Conservation (phyloP, 1,140 invertebrate genomes). For the Berghia stephanieae region DNA sequence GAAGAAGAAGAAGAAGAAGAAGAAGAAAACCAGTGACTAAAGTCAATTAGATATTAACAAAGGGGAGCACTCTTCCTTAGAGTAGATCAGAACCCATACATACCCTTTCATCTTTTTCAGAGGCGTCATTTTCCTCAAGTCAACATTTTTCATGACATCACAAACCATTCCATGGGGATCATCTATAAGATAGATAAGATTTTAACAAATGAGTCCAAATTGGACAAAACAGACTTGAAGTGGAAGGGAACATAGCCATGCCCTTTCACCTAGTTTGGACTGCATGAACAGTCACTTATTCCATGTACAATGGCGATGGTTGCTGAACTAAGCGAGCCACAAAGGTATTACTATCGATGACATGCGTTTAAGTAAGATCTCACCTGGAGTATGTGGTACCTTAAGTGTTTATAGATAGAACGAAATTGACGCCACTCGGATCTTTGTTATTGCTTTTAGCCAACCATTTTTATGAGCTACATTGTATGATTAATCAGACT, state of each 20-base stretch:
- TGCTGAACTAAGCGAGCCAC: not conserved
- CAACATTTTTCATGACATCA: slow-evolving; percentile 33
- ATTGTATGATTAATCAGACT: too few relatives aligned
- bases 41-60: too few relatives aligned
- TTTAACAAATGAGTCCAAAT: slow-evolving; percentile 3
- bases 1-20: not conserved
- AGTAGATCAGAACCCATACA: slow-evolving; percentile 21
- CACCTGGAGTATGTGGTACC: too few relatives aligned
- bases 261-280: not conserved
- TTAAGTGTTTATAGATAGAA: too few relatives aligned
- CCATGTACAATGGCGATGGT: not conserved
- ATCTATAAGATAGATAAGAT: slow-evolving; percentile 36
- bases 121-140: slow-evolving; percentile 55
- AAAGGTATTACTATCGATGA: not conserved
- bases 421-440: too few relatives aligned
- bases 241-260: not conserved
- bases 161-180: slow-evolving; percentile 45
- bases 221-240: slow-evolving; percentile 1
- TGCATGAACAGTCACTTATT: not conserved
- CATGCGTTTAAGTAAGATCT: too few relatives aligned
- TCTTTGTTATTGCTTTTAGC: too few relatives aligned
- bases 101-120: slow-evolving; percentile 62
- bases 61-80: too few relatives aligned
- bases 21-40: not conserved
- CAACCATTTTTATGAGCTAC: too few relatives aligned